Evolutionary conservation across 30 jellyfish, hydroid and myxozoan species (phyloP), one percentile per base, ranked within the genome.

Genomic region (Cassiopea xamachana): DNA sequence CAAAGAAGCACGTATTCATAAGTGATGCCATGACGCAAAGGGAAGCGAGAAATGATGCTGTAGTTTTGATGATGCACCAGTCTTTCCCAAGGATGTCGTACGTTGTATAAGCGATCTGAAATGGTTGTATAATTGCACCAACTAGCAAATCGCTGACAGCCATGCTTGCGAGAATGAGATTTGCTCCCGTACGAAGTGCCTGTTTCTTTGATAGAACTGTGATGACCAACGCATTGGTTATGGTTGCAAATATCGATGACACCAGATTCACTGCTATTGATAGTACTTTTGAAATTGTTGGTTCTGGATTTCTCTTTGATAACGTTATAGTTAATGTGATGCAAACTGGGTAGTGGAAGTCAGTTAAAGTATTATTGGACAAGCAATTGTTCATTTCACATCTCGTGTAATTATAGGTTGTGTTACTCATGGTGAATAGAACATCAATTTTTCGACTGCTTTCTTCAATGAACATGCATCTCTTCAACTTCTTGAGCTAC

Each of bases 91-190:
- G 9, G 61, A 75, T 46, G 5, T 59, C 80, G 9, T 14, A 18
- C 4, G 60, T 59, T 48, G 49, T 73, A 39, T 60, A 43, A 5
- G 39, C 15, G 2, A 43, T 44, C 3, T 75, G 59, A 0, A 60
- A 18, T 5, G 93, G 93, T 77, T 86, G 93, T 15, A 86, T 87
- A 1, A 61, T 43, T 1, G 75, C 74, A 27, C 93, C 93, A 62
- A 75, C 93, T 49, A 86, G 82, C 18, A 86, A 74, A 46, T 86
- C 93, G 72, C 93, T 86, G 9, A 75, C 16, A 62, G 93, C 93
- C 93, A 86, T 86, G 73, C 88, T 86, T 1, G 87, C 51, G 12
- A 86, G 93, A 60, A 86, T 86, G 16, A 86, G 87, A 46, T 86
- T 86, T 2, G 87, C 82, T 12, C 87, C 93, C 27, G 87, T 86